These are phyloP conservation scores for Acipenser transmontanus DNA, from an alignment of 2,797 vertebrate species.

Conservation along the genomic window DNA sequence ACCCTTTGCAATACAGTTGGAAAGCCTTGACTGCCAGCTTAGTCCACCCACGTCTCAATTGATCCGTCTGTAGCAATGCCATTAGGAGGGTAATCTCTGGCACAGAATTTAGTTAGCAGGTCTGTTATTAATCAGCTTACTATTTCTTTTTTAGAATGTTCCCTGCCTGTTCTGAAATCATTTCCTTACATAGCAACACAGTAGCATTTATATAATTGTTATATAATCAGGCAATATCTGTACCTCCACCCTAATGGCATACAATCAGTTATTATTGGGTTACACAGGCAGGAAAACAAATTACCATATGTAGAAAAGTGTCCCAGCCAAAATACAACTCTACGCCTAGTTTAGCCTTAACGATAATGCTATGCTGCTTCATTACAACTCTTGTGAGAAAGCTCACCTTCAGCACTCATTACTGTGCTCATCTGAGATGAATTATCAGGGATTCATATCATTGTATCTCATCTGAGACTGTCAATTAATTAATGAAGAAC, in stretches of 20 bases:
- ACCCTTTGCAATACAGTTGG: background rate
- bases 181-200: no score
- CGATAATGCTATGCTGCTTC: background rate
- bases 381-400: constrained; percentile 15
- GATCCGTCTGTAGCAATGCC: background rate
- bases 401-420: constrained; percentile 51
- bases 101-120: no score
- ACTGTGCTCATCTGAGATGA: constrained; percentile 48
- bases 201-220: no score
- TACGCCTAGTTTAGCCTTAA: background rate
- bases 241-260: no score
- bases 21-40: background rate
- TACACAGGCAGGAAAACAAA: no score
- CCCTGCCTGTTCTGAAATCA: no score
- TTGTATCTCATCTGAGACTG: constrained; percentile 41
- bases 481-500: constrained; percentile 61
- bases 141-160: no score
- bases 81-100: background rate
- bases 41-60: background rate
- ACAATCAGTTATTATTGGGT: no score
- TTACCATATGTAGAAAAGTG: no score
- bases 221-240: no score
- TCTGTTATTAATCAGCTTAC: no score
- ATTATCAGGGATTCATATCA: constrained; percentile 45
- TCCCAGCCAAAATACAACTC: background rate